Conservation (phyloP, 2,113 vertebrate species). For the Ammodramus savannarum region DNA sequence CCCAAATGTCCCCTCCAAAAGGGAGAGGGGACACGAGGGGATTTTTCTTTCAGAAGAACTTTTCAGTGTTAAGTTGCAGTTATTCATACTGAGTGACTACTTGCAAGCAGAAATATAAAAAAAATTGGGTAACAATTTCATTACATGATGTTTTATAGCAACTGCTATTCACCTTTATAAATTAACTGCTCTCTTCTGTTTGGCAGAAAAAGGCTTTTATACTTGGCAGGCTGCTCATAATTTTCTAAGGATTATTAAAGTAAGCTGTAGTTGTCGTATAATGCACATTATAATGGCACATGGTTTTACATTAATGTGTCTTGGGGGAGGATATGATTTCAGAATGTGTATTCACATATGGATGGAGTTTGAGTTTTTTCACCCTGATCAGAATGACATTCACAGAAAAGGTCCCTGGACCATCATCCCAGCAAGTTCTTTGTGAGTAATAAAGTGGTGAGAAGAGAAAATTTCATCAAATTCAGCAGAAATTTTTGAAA, state of each 20-base stretch:
- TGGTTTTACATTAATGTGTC: slow-evolving; percentile 1
- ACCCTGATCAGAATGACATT: background rate
- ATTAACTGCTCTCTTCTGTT: background rate
- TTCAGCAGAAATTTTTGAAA: background rate
- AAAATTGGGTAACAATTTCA: background rate
- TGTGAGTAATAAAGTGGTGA: background rate
- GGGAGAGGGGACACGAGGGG: background rate
- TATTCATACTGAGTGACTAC: background rate
- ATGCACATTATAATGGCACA: background rate
- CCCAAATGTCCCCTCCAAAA: background rate
- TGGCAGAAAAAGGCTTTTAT: background rate
- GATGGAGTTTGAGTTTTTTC: background rate
- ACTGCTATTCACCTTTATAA: background rate
- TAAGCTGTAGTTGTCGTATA: background rate
- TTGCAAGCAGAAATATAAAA: background rate
- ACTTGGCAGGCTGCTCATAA: slow-evolving; percentile 29
- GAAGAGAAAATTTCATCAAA: background rate
- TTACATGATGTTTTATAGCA: background rate
- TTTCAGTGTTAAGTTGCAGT: background rate
- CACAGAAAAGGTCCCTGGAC: background rate
- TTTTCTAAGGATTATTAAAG: slow-evolving; percentile 15
- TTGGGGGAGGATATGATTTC: slow-evolving; percentile 34
- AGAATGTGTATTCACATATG: background rate
- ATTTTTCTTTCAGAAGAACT: background rate
- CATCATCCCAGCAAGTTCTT: background rate